phyloP scores from a whole-genome alignment of 2,888 invertebrate species.

The Rhorus exstirpatorius region DNA sequence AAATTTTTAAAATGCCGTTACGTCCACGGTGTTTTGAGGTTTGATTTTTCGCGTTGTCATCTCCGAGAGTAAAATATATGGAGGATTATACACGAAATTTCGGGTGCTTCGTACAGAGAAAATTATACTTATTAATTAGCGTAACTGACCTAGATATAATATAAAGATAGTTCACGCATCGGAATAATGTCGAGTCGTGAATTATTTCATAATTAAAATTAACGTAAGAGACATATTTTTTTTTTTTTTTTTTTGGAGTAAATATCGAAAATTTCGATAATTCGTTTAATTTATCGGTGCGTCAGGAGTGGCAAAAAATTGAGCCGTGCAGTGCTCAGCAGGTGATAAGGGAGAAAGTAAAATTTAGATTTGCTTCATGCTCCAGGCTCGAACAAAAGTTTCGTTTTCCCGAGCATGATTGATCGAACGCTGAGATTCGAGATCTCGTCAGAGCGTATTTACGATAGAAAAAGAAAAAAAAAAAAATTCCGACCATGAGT shows the following conservation, averaged over 20 bases:
- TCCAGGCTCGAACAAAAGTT: neutral
- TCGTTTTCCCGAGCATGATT: neutral
- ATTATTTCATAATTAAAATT: conserved; percentile 16
- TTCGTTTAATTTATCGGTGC: neutral
- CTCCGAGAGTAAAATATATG: conserved; percentile 46
- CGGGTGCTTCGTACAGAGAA: conserved; percentile 26
- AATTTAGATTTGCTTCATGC: neutral
- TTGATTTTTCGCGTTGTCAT: conserved; percentile 9
- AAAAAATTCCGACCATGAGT: neutral
- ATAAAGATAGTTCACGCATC: conserved; percentile 36
- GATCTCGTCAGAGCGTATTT: conserved; percentile 3
- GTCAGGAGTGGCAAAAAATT: neutral
- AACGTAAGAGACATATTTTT: conserved; percentile 15
- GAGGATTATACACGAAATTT: neutral
- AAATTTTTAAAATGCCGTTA: neutral
- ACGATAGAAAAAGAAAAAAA: conserved; percentile 34
- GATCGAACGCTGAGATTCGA: conserved; percentile 18
- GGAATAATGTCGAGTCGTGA: conserved; percentile 13
- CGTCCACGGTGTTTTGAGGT: neutral
- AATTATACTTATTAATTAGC: conserved; percentile 12
- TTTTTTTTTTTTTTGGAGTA: too few species aligned
- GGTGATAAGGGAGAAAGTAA: conserved; percentile 49
- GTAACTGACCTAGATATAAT: neutral
- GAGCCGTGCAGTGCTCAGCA: neutral
- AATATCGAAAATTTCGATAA: too few species aligned